Conservation (phyloP, 2,113 vertebrate genomes). For the Syrrhaptes paradoxus region DNA sequence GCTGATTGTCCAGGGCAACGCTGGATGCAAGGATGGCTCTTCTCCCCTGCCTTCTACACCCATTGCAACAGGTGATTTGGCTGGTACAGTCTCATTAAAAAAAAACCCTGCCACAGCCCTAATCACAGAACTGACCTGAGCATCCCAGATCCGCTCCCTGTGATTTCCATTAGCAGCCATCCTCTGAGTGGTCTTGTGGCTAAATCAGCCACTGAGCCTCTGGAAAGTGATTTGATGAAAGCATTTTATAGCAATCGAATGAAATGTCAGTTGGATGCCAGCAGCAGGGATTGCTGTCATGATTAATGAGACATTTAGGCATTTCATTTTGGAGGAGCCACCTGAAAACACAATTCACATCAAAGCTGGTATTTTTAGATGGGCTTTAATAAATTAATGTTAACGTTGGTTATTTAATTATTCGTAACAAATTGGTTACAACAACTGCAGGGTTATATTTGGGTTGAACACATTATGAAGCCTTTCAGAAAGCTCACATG, state of each 20-base stretch:
- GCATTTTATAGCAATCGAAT: constrained; percentile 12
- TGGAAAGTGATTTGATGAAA: constrained; percentile 38
- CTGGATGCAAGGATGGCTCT: background rate
- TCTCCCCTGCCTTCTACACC: background rate
- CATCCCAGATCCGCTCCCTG: background rate
- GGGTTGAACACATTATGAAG: background rate
- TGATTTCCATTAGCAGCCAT: constrained; percentile 7
- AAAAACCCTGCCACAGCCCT: background rate
- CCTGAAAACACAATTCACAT: constrained; percentile 37
- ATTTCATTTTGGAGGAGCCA: constrained; percentile 46
- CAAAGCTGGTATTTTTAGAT: background rate
- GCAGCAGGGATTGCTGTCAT: constrained; percentile 35
- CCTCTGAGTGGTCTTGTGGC: background rate
- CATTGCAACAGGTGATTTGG: background rate
- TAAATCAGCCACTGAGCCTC: background rate
- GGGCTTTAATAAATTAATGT: constrained; percentile 50
- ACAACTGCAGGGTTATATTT: background rate
- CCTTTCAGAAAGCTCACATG: background rate
- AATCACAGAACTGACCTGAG: background rate
- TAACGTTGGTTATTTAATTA: constrained; percentile 60
- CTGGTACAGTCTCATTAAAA: background rate
- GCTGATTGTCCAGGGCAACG: rapidly evolving
- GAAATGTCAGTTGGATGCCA: constrained; percentile 1
- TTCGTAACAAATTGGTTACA: constrained; percentile 11
- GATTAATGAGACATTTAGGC: constrained; percentile 46